Evolutionary conservation across 2,888 invertebrate genomes (phyloP).

Genomic region (Cynaeus angustus): DNA sequence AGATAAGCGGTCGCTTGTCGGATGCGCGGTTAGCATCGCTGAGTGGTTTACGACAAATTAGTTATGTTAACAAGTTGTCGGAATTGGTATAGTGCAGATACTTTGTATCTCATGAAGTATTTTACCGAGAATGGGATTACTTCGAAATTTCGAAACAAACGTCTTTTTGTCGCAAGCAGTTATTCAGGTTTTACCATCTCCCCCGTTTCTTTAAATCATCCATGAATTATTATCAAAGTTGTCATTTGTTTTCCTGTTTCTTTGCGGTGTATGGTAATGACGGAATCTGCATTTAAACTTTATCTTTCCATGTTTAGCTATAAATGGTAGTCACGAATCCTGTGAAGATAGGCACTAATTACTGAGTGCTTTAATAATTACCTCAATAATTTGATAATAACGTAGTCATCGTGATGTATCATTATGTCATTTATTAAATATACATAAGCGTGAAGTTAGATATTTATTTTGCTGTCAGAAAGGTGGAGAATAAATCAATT

Average conservation of each 20-base stretch:
- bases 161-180: too few species aligned
- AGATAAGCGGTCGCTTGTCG: slow-evolving; percentile 20
- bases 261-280: neutral
- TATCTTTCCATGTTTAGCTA: slow-evolving; percentile 1
- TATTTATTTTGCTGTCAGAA: neutral
- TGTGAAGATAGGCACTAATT: slow-evolving; percentile 2
- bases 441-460: neutral
- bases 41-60: slow-evolving; percentile 26
- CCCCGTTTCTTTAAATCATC: too few species aligned
- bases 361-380: neutral
- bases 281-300: neutral
- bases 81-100: too few species aligned
- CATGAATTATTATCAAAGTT: neutral
- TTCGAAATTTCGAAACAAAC: too few species aligned
- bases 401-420: neutral
- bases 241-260: neutral
- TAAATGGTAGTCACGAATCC: slow-evolving; percentile 1
- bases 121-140: too few species aligned
- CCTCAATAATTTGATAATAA: slow-evolving; percentile 2
- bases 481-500: slow-evolving; percentile 1
- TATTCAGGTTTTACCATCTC: too few species aligned
- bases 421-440: neutral
- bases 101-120: too few species aligned
- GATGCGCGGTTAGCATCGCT: slow-evolving; percentile 13
- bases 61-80: slow-evolving; percentile 17